Evolutionary conservation across 2,113 vertebrate species (phyloP).

Genomic region (Actenoides lindsayi): DNA sequence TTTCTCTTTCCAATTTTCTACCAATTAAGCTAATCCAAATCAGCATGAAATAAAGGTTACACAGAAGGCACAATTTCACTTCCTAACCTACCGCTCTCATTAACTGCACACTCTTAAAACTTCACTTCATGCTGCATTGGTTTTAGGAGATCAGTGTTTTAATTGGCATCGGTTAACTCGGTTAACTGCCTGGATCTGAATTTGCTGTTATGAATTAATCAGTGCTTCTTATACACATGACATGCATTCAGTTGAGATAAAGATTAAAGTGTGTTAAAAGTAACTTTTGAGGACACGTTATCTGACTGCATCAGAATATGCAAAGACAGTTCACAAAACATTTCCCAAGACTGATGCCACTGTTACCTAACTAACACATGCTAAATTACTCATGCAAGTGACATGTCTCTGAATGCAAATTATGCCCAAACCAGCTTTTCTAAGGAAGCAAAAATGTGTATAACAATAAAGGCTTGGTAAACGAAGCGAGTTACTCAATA

Average conservation of each 20-base stretch:
- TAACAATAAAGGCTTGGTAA: not conserved
- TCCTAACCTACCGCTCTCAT: not conserved
- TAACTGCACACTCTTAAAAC: not conserved
- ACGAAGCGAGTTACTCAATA: not conserved
- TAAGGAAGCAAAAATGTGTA: not conserved
- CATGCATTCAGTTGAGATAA: not conserved
- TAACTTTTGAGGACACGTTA: not conserved
- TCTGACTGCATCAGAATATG: not conserved
- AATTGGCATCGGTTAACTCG: not conserved
- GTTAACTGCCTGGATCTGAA: not conserved
- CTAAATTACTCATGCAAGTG: not conserved
- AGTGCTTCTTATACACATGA: not conserved
- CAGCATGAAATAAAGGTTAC: constrained; percentile 14
- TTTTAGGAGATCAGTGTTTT: constrained; percentile 15
- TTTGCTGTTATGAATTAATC: not conserved
- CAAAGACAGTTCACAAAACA: not conserved
- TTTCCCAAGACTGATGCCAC: not conserved
- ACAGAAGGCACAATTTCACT: not conserved
- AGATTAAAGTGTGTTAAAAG: not conserved
- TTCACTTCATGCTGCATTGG: not conserved
- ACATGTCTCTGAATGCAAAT: not conserved
- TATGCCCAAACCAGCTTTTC: not conserved
- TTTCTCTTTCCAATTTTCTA: not conserved
- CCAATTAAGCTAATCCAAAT: not conserved
- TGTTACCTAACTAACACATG: not conserved